A percentile compares a stretch with the other conserved stretches of the same genome.
Conservation (phyloP, 2,888 invertebrate genomes). For the Gisinianus flammeolus region DNA sequence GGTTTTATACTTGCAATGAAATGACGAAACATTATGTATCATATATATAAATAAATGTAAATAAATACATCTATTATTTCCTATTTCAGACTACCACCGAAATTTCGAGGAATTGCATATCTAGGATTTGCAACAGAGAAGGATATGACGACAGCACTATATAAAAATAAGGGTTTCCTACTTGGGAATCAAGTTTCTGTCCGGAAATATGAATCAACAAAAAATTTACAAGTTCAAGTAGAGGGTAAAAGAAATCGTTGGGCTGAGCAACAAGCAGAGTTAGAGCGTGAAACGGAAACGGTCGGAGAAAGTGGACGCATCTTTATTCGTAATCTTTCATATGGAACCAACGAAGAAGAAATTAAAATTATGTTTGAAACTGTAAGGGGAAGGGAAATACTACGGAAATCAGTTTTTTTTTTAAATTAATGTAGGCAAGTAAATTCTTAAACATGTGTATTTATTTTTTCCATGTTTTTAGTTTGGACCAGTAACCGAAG, state of each 20-base stretch:
- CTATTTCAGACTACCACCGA: slow-evolving; percentile 68
- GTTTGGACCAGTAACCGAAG: slow-evolving; percentile 79
- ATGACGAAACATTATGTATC: not conserved
- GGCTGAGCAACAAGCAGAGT: slow-evolving; percentile 69
- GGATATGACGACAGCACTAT: slow-evolving; percentile 77
- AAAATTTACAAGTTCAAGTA: slow-evolving; percentile 62
- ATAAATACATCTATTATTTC: not conserved
- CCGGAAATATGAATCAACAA: slow-evolving; percentile 58
- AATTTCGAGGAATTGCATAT: slow-evolving; percentile 83
- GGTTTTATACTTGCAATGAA: not conserved
- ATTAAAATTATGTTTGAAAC: slow-evolving; percentile 78
- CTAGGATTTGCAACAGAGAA: slow-evolving; percentile 87
- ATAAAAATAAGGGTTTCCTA: slow-evolving; percentile 84
- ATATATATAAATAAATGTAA: not conserved
- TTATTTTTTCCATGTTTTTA: slow-evolving; percentile 13
- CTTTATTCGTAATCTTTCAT: slow-evolving; percentile 89
- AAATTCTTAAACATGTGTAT: not conserved
- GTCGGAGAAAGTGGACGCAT: slow-evolving; percentile 90
- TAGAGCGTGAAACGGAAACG: slow-evolving; percentile 73
- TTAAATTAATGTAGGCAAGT: too few species aligned
- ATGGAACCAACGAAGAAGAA: slow-evolving; percentile 83
- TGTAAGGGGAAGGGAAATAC: slow-evolving; percentile 35
- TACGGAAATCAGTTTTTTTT: not conserved
- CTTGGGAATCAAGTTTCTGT: slow-evolving; percentile 70
- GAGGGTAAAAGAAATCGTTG: slow-evolving; percentile 65